Evolutionary conservation across 2,888 invertebrate genomes (phyloP), one percentile per base, ranked within the genome.

Genomic region (Campopleginae sp.): DNA sequence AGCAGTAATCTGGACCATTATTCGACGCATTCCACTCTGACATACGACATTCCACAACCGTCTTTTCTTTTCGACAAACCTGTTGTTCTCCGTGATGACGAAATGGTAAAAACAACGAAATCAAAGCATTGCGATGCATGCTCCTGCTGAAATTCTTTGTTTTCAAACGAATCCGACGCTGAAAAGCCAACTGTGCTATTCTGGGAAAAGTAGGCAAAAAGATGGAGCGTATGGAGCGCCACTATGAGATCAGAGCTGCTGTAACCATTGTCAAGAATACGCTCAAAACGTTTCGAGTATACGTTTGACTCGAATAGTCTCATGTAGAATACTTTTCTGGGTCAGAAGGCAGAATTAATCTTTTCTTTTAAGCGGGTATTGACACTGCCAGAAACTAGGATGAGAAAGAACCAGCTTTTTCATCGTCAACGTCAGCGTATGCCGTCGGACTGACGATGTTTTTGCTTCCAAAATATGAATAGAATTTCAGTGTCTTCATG

Each of bases 311-410:
- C 63, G 44, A 33, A 31, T 23, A 23, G 66, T 66, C 72, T 84
- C 48, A 48, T 42, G 33, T 68, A 68, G 54, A 80, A 72, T 77
- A 74, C 72, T 78, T 84, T 84, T 84, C 81, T 84, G 68, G 80
- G 81, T 78, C 78, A 81, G 63, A 77, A 44, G 33, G 27, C 44
- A 78, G 51, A 84, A 84, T 80, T 72, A 78, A 78, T 72, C 74
- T 81, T 81, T 77, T 84, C 81, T 81, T 74, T 84, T 46, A 61
- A 68, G 58, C 33, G 78, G 42, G 77, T 78, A 84, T 84, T 81
- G 80, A 81, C 74, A 81, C 68, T 77, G 63, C 54, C 27, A 61
- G 44, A 48, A 61, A 65, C 23, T 48, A 48, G 12, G 58, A 23
- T 48, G 71, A 46, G 58, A 14, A 71, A 71, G 23, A 44, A 10